Percentiles rank a stretch among this genome's conserved stretches.
Conservation (phyloP, 1,140 invertebrate species). For the Procambarus virginalis region DNA sequence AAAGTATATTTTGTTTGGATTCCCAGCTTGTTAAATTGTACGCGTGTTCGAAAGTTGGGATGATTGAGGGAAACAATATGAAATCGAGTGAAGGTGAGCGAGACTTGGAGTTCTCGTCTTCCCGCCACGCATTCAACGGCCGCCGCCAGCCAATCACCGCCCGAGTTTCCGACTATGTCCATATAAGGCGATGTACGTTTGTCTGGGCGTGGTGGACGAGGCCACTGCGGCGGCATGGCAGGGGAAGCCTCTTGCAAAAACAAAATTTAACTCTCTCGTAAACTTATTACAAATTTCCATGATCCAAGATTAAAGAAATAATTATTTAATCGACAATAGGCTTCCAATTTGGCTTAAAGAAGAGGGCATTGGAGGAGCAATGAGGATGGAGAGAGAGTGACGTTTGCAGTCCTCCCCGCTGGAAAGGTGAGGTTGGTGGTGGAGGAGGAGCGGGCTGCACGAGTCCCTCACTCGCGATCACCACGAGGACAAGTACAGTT, state of each 20-base stretch:
- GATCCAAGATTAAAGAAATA: not conserved
- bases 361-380: not conserved
- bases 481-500: constrained; percentile 10
- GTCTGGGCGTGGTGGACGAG: constrained; percentile 39
- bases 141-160: constrained; percentile 19
- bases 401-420: constrained; percentile 12
- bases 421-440: constrained; percentile 26
- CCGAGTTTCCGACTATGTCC: constrained; percentile 14
- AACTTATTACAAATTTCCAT: not conserved
- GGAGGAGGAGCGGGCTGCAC: constrained; percentile 16
- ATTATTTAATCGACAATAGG: not conserved
- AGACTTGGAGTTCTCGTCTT: constrained; percentile 20
- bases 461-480: constrained; percentile 28
- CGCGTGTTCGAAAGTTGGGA: not conserved
- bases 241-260: not conserved
- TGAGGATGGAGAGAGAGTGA: not conserved
- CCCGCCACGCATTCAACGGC: constrained; percentile 51
- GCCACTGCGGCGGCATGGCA: constrained; percentile 35
- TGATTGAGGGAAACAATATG: constrained; percentile 25
- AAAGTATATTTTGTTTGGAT: not conserved
- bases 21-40: not conserved
- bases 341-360: not conserved
- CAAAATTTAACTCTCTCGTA: not conserved
- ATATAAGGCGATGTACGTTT: constrained; percentile 57
- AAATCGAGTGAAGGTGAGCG: constrained; percentile 18